Percentiles rank a stretch among this genome's conserved stretches.
Evolutionary conservation across 2,797 vertebrate species (phyloP).

Genomic region (Pseudochaenichthys georgianus): DNA sequence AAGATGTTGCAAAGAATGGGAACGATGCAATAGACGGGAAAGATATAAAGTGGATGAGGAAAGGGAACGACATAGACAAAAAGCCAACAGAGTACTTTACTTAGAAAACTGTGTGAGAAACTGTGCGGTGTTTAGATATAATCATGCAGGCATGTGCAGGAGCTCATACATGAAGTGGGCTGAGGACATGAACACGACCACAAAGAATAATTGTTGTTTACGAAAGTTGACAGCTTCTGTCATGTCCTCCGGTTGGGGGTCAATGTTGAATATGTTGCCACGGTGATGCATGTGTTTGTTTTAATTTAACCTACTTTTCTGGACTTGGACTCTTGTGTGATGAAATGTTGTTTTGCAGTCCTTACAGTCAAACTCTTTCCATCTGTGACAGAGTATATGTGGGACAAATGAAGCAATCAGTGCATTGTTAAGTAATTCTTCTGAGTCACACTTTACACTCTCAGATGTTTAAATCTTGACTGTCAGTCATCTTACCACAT

Average conservation of each 20-base stretch:
- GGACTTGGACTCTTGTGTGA: conserved; percentile 1
- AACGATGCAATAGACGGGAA: conserved; percentile 23
- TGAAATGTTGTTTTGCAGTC: conserved; percentile 35
- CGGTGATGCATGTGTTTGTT: conserved; percentile 19
- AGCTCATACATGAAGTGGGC: conserved; percentile 34
- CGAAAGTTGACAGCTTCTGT: conserved; percentile 31
- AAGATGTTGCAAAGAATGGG: conserved; percentile 32
- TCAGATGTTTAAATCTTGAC: conserved; percentile 62
- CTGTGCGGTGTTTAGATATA: conserved; percentile 44
- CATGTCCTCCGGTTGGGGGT: conserved; percentile 45
- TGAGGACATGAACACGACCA: conserved; percentile 54
- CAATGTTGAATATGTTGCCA: conserved; percentile 47
- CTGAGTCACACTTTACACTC: conserved; percentile 62
- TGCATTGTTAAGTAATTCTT: conserved; percentile 64
- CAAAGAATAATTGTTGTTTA: conserved; percentile 38
- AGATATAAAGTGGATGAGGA: conserved; percentile 23
- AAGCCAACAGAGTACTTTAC: conserved; percentile 15
- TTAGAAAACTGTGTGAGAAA: conserved; percentile 21
- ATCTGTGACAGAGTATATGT: conserved; percentile 48
- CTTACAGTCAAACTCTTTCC: conserved; percentile 53
- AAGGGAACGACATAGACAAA: conserved; percentile 41
- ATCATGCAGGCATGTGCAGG: conserved; percentile 33
- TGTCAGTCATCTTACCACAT: conserved; percentile 64
- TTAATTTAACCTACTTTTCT: conserved; percentile 27
- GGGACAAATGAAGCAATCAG: conserved; percentile 65